phyloP scores from a whole-genome alignment of 2,888 invertebrate genomes.

The Crepidodera aurea region DNA sequence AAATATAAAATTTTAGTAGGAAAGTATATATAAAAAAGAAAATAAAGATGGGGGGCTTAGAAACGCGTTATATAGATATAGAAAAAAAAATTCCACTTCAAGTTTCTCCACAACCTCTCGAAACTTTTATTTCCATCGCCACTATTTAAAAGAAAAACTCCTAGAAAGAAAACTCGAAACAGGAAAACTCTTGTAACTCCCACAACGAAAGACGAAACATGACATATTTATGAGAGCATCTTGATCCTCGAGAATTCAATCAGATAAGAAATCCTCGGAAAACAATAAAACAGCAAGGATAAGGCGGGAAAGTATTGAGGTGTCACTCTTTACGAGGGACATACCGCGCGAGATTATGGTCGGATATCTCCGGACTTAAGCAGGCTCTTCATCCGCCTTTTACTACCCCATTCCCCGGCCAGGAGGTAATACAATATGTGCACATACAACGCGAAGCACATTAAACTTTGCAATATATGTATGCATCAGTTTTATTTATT shows the following conservation, averaged over 20 bases:
- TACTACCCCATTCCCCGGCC: slow-evolving; percentile 48
- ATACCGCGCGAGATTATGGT: slow-evolving; percentile 44
- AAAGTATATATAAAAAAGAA: no score
- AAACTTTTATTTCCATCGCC: neutral
- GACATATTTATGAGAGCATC: slow-evolving; percentile 52
- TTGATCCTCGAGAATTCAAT: slow-evolving; percentile 55
- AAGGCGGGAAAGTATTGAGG: slow-evolving; percentile 47
- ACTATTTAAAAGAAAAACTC: slow-evolving; percentile 16
- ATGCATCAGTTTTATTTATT: no score
- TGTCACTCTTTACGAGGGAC: slow-evolving; percentile 50
- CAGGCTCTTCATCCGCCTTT: slow-evolving; percentile 45
- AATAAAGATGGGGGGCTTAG: no score
- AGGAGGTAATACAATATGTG: slow-evolving; percentile 4
- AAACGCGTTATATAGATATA: no score
- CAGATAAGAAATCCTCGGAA: slow-evolving; percentile 56
- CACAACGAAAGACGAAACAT: slow-evolving; percentile 25
- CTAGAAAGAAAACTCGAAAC: slow-evolving; percentile 12
- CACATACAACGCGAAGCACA: neutral
- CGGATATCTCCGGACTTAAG: slow-evolving; percentile 41
- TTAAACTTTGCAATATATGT: neutral
- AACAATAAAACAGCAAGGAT: slow-evolving; percentile 53
- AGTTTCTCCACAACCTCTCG: neutral
- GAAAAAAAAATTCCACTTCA: no score
- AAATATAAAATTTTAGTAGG: no score
- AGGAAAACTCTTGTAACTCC: slow-evolving; percentile 8